Percentiles rank a stretch among this genome's conserved stretches.
Evolutionary conservation across 2,888 invertebrate species (phyloP).

Genomic region (Pediacus dermestoides): DNA sequence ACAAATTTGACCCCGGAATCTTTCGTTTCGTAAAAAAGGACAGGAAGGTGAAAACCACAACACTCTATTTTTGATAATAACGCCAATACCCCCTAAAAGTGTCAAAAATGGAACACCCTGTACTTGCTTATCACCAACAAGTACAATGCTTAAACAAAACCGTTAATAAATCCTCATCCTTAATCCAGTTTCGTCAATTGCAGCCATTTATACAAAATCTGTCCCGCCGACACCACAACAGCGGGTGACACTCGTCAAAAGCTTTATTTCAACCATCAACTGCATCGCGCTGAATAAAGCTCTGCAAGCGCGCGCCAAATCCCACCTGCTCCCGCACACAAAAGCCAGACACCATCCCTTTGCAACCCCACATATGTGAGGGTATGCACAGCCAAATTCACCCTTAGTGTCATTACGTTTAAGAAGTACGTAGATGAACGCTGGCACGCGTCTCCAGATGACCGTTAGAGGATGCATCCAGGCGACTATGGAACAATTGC

Average conservation of each 20-base stretch:
- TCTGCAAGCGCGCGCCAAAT: slow-evolving; percentile 36
- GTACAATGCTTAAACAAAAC: too few species aligned
- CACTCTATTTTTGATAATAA: too few species aligned
- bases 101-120: too few species aligned
- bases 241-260: slow-evolving; percentile 22
- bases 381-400: slow-evolving; percentile 23
- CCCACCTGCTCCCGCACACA: slow-evolving; percentile 38
- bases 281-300: slow-evolving; percentile 22
- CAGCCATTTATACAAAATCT: too few species aligned
- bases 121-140: too few species aligned
- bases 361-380: slow-evolving; percentile 32
- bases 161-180: too few species aligned
- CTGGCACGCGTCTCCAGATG: slow-evolving; percentile 44
- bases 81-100: too few species aligned
- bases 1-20: too few species aligned
- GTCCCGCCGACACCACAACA: too few species aligned
- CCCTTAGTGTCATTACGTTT: slow-evolving; percentile 20
- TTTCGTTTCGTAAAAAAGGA: too few species aligned
- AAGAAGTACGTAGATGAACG: slow-evolving; percentile 26
- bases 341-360: slow-evolving; percentile 33
- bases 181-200: too few species aligned
- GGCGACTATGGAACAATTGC: slow-evolving; percentile 37
- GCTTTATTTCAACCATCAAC: slow-evolving; percentile 20
- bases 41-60: too few species aligned
- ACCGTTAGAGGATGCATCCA: slow-evolving; percentile 44